A percentile compares a stretch with the other conserved stretches of the same genome.
Evolutionary conservation across 37 sponge, comb jelly and placozoan genomes (phyloP).

Genomic region (Cladorhizidae sp.): DNA sequence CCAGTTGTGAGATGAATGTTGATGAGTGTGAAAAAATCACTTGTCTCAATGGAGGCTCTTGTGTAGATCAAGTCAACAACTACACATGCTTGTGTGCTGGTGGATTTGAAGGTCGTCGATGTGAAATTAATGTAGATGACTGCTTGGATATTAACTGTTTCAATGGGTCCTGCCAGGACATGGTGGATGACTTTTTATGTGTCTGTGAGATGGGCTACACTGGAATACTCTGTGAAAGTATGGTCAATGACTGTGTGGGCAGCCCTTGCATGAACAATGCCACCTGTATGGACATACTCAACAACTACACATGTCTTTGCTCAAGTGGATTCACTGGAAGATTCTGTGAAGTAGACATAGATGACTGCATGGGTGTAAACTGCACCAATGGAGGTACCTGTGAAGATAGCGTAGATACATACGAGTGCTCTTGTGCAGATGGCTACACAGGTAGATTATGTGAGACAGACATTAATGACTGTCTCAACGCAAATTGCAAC

Average conservation of each 20-base stretch:
- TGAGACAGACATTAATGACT: conserved; percentile 42
- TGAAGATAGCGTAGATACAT: background rate
- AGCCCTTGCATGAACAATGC: conserved; percentile 40
- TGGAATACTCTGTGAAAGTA: conserved; percentile 36
- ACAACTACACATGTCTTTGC: conserved; percentile 60
- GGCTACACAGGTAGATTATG: conserved; percentile 62
- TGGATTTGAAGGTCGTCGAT: conserved; percentile 40
- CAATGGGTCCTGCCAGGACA: conserved; percentile 65
- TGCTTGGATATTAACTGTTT: conserved; percentile 25
- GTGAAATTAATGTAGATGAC: conserved; percentile 13
- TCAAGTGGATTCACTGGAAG: conserved; percentile 49
- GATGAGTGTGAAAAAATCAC: conserved; percentile 51
- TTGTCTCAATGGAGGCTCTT: conserved; percentile 56
- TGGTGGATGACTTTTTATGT: conserved; percentile 48
- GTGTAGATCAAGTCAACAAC: conserved; percentile 46
- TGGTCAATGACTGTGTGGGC: conserved; percentile 62
- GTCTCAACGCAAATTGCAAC: conserved; percentile 29
- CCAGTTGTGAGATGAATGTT: conserved; percentile 45
- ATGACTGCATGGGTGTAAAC: conserved; percentile 51
- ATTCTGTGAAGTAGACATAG: conserved; percentile 44
- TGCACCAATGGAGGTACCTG: conserved; percentile 70
- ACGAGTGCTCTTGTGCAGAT: conserved; percentile 37
- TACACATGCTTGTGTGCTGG: conserved; percentile 45
- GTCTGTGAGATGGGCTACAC: conserved; percentile 51
- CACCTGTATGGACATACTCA: conserved; percentile 1